Conservation (phyloP, 2,888 invertebrate genomes). For the Lutraria lutraria region DNA sequence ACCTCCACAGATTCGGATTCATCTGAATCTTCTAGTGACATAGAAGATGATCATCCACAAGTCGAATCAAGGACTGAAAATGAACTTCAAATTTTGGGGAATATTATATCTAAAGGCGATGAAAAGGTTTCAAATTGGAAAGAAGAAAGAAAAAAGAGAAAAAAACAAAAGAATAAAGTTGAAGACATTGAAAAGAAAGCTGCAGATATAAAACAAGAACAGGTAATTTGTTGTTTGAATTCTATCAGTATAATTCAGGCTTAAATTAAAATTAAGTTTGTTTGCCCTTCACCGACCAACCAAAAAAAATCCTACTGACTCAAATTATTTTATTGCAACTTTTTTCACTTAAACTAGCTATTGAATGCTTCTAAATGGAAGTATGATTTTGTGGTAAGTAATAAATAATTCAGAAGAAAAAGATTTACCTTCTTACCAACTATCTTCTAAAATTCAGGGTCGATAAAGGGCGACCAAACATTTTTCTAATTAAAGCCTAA, state of each 20-base stretch:
- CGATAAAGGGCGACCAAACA: no score
- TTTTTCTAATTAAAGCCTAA: no score
- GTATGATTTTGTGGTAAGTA: no score
- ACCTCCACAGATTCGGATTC: conserved; percentile 33
- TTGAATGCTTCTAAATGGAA: no score
- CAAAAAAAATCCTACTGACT: no score
- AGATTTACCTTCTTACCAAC: no score
- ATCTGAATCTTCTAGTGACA: conserved; percentile 34
- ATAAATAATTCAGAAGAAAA: no score
- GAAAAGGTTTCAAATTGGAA: conserved; percentile 16
- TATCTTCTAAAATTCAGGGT: no score
- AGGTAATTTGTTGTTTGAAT: conserved; percentile 61
- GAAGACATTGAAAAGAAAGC: conserved; percentile 62
- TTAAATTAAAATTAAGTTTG: no score
- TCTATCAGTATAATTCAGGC: not conserved
- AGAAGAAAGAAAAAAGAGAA: conserved; percentile 82
- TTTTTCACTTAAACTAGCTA: no score
- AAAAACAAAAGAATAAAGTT: conserved; percentile 75
- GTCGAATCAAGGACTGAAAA: conserved; percentile 55
- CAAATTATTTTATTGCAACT: no score
- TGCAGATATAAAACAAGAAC: conserved; percentile 76
- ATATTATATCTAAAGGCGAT: conserved; percentile 72
- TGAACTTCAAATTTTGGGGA: conserved; percentile 74
- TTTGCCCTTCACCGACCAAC: no score
- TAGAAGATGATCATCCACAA: conserved; percentile 28